Evolutionary conservation across 2,797 vertebrate species (phyloP), one percentile per base, ranked within the genome.

Genomic region (Pteropus rufus): DNA sequence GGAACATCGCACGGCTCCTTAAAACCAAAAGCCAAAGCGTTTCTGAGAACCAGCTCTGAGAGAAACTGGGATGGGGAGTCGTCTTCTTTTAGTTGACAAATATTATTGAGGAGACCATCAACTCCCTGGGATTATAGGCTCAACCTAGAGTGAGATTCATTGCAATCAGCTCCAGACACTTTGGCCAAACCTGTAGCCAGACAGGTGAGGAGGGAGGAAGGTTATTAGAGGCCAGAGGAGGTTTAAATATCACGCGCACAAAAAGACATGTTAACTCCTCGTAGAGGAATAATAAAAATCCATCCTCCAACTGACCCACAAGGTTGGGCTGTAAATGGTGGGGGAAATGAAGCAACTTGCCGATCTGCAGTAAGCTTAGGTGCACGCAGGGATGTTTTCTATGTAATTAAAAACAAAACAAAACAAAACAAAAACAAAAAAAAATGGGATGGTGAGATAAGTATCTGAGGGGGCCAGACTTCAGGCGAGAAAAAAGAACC

Each of bases 201-300:
- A 94, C 75, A 95, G 93, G 92, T 96, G 96, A 96, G 34, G 91
- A 80, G 44, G 54, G 58, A 97, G 82, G 67, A 97, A 94, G 81
- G 93, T 97, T 97, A 95, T 89, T 73, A 58, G 80, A 91, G 83
- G 85, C 46, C n/a, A 34, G 26, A 65, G 67, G n/a, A 93, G 80
- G 62, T 62, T 85, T 83, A 73, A 75, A 64, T 93, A 93, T 97
- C 94, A 64, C 67, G 31, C 26, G 10, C 93, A 73, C 82, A 92
- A 97, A 96, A 91, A 81, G 89, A 89, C 86, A 89, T 97, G 91
- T 94, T 87, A 87, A 96, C 95, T 91, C 73, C 82, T 83, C 21
- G 7, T 24, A 77, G 46, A 60, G 58, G 62, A 73, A 75, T 29
- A 73, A 89, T 73, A 75, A 80, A 93, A 84, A 69, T 85, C 85